Evolutionary conservation across 1,140 invertebrate species (phyloP).

Genomic region (Semibalanus balanoides): DNA sequence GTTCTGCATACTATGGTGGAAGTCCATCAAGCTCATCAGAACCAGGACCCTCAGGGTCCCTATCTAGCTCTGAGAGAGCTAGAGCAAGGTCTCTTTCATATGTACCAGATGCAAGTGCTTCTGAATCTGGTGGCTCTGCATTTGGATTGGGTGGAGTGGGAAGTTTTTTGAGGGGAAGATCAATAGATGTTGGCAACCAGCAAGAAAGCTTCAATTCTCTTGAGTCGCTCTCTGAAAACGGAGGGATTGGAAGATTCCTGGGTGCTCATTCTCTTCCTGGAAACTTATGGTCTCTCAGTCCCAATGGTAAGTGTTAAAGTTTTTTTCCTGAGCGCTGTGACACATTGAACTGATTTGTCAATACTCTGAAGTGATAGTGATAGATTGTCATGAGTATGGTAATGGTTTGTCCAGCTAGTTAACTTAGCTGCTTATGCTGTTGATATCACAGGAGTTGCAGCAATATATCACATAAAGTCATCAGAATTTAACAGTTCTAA

Average conservation of each 20-base stretch:
- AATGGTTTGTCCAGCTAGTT: too few relatives aligned
- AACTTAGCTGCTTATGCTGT: too few relatives aligned
- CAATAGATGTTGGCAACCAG: not conserved
- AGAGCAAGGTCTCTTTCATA: not conserved
- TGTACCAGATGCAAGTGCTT: not conserved
- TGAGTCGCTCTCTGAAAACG: not conserved
- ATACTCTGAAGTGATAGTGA: too few relatives aligned
- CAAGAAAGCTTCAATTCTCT: not conserved
- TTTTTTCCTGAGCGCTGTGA: too few relatives aligned
- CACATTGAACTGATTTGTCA: too few relatives aligned
- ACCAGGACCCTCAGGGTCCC: not conserved
- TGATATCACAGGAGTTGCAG: too few relatives aligned
- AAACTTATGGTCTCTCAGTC: not conserved
- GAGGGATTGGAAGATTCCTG: not conserved
- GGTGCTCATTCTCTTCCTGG: not conserved
- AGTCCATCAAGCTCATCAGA: not conserved
- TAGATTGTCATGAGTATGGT: too few relatives aligned
- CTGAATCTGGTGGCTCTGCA: not conserved
- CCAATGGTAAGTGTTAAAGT: not conserved
- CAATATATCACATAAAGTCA: too few relatives aligned
- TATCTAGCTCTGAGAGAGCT: not conserved
- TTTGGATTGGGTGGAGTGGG: not conserved
- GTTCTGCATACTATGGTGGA: not conserved
- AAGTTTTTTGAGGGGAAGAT: not conserved
- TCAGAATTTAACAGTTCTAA: too few relatives aligned